Conservation (phyloP, 1,140 invertebrate species). For the Daktulosphaira vitifoliae region DNA sequence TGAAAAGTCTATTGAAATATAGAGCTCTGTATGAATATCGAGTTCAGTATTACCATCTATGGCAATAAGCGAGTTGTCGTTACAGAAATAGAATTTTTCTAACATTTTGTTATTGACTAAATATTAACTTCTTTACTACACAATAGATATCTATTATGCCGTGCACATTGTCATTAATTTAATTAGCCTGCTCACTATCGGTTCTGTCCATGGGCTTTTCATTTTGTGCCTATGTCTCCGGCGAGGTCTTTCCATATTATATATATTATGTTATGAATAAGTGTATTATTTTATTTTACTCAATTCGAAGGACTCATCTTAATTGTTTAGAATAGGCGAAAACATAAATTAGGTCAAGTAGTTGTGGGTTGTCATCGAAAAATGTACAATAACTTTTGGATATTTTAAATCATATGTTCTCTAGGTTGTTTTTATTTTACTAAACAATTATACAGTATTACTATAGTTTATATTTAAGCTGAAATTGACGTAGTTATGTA, state of each 20-base stretch:
- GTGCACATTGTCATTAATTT: slow-evolving; percentile 18
- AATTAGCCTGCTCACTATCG: slow-evolving; percentile 7
- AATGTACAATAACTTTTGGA: not conserved
- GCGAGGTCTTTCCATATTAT: slow-evolving; percentile 10
- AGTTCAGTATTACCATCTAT: too few relatives aligned
- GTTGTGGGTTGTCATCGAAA: not conserved
- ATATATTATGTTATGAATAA: too few relatives aligned
- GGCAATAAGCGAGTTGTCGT: too few relatives aligned
- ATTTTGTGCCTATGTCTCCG: not conserved
- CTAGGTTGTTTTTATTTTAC: slow-evolving; percentile 13
- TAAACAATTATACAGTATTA: too few relatives aligned
- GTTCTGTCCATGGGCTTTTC: slow-evolving; percentile 31
- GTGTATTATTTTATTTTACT: not conserved
- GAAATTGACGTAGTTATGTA: too few relatives aligned
- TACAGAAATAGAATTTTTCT: too few relatives aligned
- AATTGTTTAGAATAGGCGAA: not conserved
- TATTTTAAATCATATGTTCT: not conserved
- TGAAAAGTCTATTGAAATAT: too few relatives aligned
- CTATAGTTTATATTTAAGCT: too few relatives aligned
- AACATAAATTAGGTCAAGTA: slow-evolving; percentile 23
- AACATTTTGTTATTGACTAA: too few relatives aligned
- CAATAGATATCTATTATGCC: too few relatives aligned
- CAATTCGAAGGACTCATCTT: slow-evolving; percentile 30
- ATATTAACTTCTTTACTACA: too few relatives aligned
- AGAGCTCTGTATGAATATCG: too few relatives aligned